Percentiles rank a stretch among this genome's conserved stretches.
Conservation (phyloP, 2,113 vertebrate genomes). For the Elgaria multicarinata region DNA sequence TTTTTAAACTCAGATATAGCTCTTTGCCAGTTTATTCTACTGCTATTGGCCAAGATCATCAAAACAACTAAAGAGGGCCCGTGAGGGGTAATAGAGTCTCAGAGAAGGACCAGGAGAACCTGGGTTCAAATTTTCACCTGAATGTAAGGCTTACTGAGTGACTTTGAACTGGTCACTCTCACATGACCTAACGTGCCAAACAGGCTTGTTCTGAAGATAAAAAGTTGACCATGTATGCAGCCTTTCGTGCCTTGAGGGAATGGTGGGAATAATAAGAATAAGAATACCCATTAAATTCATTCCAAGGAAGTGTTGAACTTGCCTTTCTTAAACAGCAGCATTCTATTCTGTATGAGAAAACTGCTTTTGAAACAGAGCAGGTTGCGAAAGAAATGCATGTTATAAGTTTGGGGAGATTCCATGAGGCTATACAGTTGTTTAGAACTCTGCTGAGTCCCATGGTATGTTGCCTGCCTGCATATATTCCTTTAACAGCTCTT, state of each 20-base stretch:
- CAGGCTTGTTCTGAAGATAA: not conserved
- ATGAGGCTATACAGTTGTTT: not conserved
- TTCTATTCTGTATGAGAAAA: not conserved
- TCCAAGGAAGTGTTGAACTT: not conserved
- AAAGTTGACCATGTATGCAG: not conserved
- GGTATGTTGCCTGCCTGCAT: not conserved
- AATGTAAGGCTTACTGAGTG: not conserved
- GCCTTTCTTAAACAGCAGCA: not conserved
- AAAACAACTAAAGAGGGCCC: not conserved
- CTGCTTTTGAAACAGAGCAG: not conserved
- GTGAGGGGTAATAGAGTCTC: too few relatives aligned
- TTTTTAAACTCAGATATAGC: not conserved
- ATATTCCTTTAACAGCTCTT: slow-evolving; percentile 18
- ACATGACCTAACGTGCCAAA: not conserved
- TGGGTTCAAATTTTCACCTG: too few relatives aligned
- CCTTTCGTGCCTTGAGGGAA: not conserved
- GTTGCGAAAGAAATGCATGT: not conserved
- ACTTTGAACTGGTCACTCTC: not conserved
- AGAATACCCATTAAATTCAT: not conserved
- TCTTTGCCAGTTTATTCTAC: accelerated
- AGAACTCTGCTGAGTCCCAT: not conserved
- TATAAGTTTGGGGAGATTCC: not conserved
- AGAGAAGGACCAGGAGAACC: too few relatives aligned
- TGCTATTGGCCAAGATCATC: not conserved
- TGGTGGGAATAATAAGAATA: too few relatives aligned